A percentile compares a stretch with the other conserved stretches of the same genome.
Conservation (phyloP, 2,888 invertebrate species). For the Fragum fragum region DNA sequence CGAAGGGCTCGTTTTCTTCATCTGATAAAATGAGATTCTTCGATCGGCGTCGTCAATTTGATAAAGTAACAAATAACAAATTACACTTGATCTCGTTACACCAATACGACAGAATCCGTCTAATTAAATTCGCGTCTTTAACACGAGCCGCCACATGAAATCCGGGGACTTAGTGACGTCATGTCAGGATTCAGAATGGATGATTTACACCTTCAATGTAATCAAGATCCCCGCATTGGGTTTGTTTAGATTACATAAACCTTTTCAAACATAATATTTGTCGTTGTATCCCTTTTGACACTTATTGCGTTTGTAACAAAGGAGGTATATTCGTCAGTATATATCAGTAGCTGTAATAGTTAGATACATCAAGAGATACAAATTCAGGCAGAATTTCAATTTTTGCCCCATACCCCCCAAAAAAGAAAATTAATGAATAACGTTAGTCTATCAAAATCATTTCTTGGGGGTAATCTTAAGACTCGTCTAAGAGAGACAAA, state of each 20-base stretch:
- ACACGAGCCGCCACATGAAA: constrained; percentile 28
- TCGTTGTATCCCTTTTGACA: background rate
- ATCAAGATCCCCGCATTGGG: constrained; percentile 1
- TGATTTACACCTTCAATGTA: constrained; percentile 22
- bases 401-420: too few relatives aligned
- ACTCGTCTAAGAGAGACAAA: too few relatives aligned
- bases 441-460: too few relatives aligned
- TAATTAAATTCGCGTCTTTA: constrained; percentile 26
- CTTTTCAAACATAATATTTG: background rate
- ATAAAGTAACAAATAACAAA: constrained; percentile 38
- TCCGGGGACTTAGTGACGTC: constrained; percentile 33
- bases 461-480: too few relatives aligned
- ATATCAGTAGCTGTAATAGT: too few relatives aligned
- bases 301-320: background rate
- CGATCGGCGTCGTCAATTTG: constrained; percentile 39
- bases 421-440: too few relatives aligned
- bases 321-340: background rate
- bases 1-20: constrained; percentile 29
- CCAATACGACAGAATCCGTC: constrained; percentile 21
- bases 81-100: constrained; percentile 29
- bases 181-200: constrained; percentile 9
- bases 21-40: constrained; percentile 43
- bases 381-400: too few relatives aligned
- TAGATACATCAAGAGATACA: too few relatives aligned
- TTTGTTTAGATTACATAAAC: constrained; percentile 18